A percentile compares a stretch with the other conserved stretches of the same genome.
These are phyloP conservation scores for Ictalurus furcatus DNA, from an alignment of 2,113 vertebrate species.

Conservation along the genomic window DNA sequence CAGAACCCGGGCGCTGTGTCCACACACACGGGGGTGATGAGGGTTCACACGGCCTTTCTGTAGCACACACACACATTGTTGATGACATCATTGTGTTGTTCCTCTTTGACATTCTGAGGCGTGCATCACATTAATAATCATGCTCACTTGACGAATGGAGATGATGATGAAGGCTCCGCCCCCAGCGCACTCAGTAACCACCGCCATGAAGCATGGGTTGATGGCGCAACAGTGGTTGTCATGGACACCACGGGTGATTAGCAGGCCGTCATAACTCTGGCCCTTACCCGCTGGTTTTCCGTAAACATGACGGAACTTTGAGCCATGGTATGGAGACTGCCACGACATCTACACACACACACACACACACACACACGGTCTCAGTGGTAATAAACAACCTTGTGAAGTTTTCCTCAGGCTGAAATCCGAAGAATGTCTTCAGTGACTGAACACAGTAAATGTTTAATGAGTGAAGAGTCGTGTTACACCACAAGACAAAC, in stretches of 20 bases:
- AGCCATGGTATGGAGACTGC: slow-evolving; percentile 80
- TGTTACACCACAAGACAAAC: slow-evolving; percentile 34
- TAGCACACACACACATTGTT: slow-evolving; percentile 20
- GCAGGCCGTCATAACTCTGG: slow-evolving; percentile 82
- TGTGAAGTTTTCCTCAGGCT: neutral
- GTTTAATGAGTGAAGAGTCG: slow-evolving; percentile 27
- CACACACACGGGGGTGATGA: slow-evolving; percentile 85
- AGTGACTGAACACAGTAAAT: slow-evolving; percentile 17
- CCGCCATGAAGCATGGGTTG: slow-evolving; percentile 89
- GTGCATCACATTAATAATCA: neutral
- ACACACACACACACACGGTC: neutral
- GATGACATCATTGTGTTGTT: neutral
- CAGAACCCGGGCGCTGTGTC: slow-evolving; percentile 84
- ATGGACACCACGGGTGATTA: slow-evolving; percentile 85
- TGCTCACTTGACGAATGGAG: slow-evolving; percentile 82
- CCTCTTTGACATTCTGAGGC: neutral
- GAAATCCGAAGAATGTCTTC: slow-evolving; percentile 17
- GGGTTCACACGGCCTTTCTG: slow-evolving; percentile 90
- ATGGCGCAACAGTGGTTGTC: slow-evolving; percentile 92
- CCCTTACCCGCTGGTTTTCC: slow-evolving; percentile 83
- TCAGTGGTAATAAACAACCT: neutral
- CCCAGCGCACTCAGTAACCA: slow-evolving; percentile 87
- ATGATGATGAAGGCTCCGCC: slow-evolving; percentile 91
- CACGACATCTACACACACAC: slow-evolving; percentile 85
- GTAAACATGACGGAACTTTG: slow-evolving; percentile 88